These are phyloP conservation scores for Chrysoperla carnea DNA, from an alignment of 1,140 invertebrate species.

Conservation along the genomic window DNA sequence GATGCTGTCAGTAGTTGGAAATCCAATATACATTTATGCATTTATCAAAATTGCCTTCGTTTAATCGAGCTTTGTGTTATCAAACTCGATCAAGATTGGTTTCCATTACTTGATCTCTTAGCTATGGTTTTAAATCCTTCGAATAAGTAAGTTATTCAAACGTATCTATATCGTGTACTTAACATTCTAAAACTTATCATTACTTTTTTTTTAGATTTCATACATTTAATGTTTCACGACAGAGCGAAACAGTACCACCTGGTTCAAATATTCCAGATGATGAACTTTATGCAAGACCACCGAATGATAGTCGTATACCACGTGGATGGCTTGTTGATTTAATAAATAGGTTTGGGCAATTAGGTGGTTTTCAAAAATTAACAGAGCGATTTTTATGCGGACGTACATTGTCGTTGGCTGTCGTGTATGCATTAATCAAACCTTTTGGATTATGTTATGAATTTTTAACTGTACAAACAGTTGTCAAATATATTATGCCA, in stretches of 20 bases:
- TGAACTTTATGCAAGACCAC: constrained; percentile 65
- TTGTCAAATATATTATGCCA: constrained; percentile 85
- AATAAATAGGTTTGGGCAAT: constrained; percentile 82
- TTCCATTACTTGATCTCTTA: constrained; percentile 78
- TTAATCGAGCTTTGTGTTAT: constrained; percentile 81
- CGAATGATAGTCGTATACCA: constrained; percentile 54
- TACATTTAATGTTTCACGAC: constrained; percentile 71
- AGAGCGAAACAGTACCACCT: constrained; percentile 56
- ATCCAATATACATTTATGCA: constrained; percentile 89
- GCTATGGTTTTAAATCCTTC: constrained; percentile 86
- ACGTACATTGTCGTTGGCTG: constrained; percentile 52
- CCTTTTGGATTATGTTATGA: constrained; percentile 90
- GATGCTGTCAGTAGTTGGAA: constrained; percentile 97
- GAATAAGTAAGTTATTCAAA: constrained; percentile 51
- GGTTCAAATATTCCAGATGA: constrained; percentile 43
- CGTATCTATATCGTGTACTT: neutral
- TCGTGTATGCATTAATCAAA: constrained; percentile 68
- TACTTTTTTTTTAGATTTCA: constrained; percentile 55
- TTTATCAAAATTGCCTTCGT: constrained; percentile 82
- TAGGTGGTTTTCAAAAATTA: constrained; percentile 77
- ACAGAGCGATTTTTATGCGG: constrained; percentile 69
- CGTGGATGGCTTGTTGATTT: constrained; percentile 92
- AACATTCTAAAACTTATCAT: neutral
- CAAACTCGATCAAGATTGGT: constrained; percentile 85
- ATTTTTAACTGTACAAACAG: constrained; percentile 73